Evolutionary conservation across 2,797 vertebrate genomes (phyloP), one percentile per base, ranked within the genome.

Genomic region (Centroberyx gerrardi): DNA sequence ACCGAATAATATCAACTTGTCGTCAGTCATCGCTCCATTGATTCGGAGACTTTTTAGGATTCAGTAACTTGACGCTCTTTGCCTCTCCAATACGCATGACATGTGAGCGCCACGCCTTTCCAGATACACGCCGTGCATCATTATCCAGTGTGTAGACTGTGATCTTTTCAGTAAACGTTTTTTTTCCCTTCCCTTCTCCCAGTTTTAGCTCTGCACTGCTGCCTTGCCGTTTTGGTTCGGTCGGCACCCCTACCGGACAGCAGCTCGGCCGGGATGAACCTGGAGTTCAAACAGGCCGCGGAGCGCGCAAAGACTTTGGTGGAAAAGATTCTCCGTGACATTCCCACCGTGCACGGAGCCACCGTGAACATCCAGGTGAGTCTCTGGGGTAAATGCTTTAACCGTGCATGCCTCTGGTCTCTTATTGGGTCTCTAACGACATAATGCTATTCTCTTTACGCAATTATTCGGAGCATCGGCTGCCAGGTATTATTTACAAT

Each of bases 281-380:
- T 62, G 0, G 80, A 81, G 3, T 85, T 95, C 70, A 76, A 71
- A n/a, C 84, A 85, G 33, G 91, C 88, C 0, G 56, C 91, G 6
- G 76, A 88, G 22, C 84, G 65, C n/a, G 93, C 91, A 1, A 89
- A 84, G 38, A 89, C 82, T 22, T 90, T 97, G 78, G 90, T 93
- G 18, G 82, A 80, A 52, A 96, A 96, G 76, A 93, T 97, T 61
- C 76, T 85, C 0, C 28, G 9, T 15, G 90, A 93, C 0, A 75
- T 96, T 1, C 71, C 66, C 0, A 36, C 52, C 0, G 59, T 81
- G 0, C 94, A 95, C 68, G 3, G 66, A 6, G 48, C 63, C 0
- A 14, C 83, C 40, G 48, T 96, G 62, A 89, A 53, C 78, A 53
- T 42, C 0, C 6, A 83, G 85, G 93, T 94, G 78, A 80, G 72